A percentile compares a stretch with the other conserved stretches of the same genome.
phyloP scores from a whole-genome alignment of 2,113 vertebrate species.

The Rhineura floridana region DNA sequence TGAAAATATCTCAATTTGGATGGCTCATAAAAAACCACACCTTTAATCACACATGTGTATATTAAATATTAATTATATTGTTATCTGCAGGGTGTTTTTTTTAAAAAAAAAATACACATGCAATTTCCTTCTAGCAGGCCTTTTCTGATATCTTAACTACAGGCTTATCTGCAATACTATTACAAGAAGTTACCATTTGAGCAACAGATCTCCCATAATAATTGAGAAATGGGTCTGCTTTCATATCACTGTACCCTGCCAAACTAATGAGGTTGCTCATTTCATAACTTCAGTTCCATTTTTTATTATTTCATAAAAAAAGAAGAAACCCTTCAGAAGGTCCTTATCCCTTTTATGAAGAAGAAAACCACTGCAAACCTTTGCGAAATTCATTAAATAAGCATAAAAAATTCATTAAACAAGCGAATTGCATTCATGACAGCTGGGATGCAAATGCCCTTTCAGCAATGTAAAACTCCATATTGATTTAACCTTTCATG shows the following conservation, averaged over 20 bases:
- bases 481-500: slow-evolving; percentile 99
- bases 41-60: slow-evolving; percentile 65
- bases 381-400: slow-evolving; percentile 99
- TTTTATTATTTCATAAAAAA: slow-evolving; percentile 98
- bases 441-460: slow-evolving; percentile 88
- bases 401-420: slow-evolving; percentile 99
- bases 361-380: slow-evolving; percentile 85
- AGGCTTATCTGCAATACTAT: slow-evolving; percentile 83
- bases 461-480: slow-evolving; percentile 88
- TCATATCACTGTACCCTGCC: slow-evolving; percentile 96
- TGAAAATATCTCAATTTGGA: slow-evolving; percentile 17
- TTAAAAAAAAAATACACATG: slow-evolving; percentile 56
- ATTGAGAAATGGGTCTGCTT: slow-evolving; percentile 88
- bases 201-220: slow-evolving; percentile 83
- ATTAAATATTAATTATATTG: slow-evolving; percentile 77
- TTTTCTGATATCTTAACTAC: slow-evolving; percentile 90
- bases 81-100: slow-evolving; percentile 71
- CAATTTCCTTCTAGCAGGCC: slow-evolving; percentile 87
- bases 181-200: slow-evolving; percentile 79
- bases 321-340: slow-evolving; percentile 71
- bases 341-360: slow-evolving; percentile 95
- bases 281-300: slow-evolving; percentile 92
- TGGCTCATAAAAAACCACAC: slow-evolving; percentile 47
- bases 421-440: slow-evolving; percentile 89
- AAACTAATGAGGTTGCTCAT: slow-evolving; percentile 98